Base-by-base conservation (phyloP, 2,888 invertebrate genomes). In the Anoncus sp. region DNA sequence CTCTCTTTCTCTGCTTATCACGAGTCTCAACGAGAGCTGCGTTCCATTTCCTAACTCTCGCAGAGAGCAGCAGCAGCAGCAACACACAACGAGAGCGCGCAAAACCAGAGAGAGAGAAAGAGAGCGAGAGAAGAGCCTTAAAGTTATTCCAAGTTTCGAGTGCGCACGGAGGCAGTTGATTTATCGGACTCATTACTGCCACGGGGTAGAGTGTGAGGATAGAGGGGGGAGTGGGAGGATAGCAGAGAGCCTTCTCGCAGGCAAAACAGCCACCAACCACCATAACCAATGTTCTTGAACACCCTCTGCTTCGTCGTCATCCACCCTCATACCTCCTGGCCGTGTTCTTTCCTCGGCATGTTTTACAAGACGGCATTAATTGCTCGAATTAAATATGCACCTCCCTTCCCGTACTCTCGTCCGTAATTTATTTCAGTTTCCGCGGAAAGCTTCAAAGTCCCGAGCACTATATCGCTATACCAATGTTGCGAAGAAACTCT, bases 351-450 rank as follows among this genome's bases (percentile, higher is more conserved):
- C 74, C 75, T 63, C 49, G 87, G 88, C 90, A 88, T 91, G 91
- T 91, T 90, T 91, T 91, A 90, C 91, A 90, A 90, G 90, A 90
- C 90, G 90, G 90, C 90, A 91, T 91, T 91, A 91, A 91, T 91
- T 91, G 90, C 89, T 88, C 87, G 90, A 91, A 91, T 91, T 90
- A 91, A 91, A 90, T 91, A 91, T 91, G 91, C 90, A 90, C 90
- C 90, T 89, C 87, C 84, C 78, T 57, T 81, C 78, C n/a, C 75
- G 77, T 76, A 51, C 81, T 83, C 82, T 81, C 71, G 80, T 82
- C 83, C 85, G 86, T 89, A 90, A 90, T 90, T 90, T 90, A 90
- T 90, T 90, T 90, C 87, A 86, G 85, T 88, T 89, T 88, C 86
- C 88, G 86, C 79, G 85, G 86, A 89, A 88, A 87, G 86, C 87